Base-by-base conservation (phyloP, 2,797 vertebrate genomes). In the Myiothlypis chrysogaster region DNA sequence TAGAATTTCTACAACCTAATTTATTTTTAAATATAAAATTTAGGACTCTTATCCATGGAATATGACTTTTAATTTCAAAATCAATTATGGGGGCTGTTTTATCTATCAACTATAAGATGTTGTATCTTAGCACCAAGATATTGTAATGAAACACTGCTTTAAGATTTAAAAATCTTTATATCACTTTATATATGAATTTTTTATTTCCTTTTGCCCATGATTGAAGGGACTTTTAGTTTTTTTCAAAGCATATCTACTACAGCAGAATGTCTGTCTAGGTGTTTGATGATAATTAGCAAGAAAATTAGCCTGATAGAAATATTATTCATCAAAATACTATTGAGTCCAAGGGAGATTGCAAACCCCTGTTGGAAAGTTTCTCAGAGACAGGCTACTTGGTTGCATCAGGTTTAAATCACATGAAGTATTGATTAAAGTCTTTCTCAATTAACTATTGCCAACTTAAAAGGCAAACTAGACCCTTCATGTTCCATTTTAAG, bases 281-380 rank as follows among this genome's bases (percentile, higher is more conserved):
- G 70, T 97, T 97, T 96, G 88, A 95, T 97, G 96, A 93, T 91
- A 92, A 98, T 96, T 97, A 96, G 80, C 83, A 97, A 94, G 91
- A 97, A 97, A 97, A 97, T 97, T 96, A 97, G 59, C 82, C 84
- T 90, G 75, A 70, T 97, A 94, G 94, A 96, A 97, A 94, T 81
- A 78, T 95, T 97, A 93, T 95, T 97, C 87, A 93, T 96, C 47
- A 91, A 95, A 97, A 96, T 87, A 95, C 75, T 79, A 83, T 73
- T 79, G 83, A 97, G 88, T 94, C 47, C 69, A 77, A 68, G 59
- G 70, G 92, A 96, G 87, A 75, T 11, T 83, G 87, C 60, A 94
- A 89, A 94, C 66, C 78, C 95, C 83, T 93, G 93, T 27, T 55
- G 46, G 83, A 71, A 93, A 97, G 94, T 96, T 97, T 94, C 88